Conservation (phyloP, 2,113 vertebrate species). For the Gadus macrocephalus region DNA sequence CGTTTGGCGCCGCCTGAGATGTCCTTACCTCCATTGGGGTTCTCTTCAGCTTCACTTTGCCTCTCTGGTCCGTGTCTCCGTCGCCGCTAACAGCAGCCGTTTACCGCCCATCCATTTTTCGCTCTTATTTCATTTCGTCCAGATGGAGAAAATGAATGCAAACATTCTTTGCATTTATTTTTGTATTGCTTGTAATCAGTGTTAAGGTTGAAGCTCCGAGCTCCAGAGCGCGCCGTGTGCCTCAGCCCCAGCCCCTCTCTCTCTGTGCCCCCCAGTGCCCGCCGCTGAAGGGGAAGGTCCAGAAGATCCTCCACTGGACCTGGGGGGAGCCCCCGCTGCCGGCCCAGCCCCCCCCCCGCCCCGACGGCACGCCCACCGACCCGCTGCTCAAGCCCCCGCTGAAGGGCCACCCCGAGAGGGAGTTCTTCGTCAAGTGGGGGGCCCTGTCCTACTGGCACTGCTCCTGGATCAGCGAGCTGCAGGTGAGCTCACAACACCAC, state of each 20-base stretch:
- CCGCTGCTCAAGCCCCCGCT: conserved; percentile 73
- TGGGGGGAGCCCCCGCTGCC: conserved; percentile 87
- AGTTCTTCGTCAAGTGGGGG: conserved; percentile 97
- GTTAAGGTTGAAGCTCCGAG: too few species aligned
- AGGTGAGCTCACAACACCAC: conserved; percentile 72
- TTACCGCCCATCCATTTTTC: too few species aligned
- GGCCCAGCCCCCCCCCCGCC: conserved; percentile 48
- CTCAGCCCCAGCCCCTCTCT: too few species aligned
- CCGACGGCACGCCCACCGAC: conserved; percentile 55
- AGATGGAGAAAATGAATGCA: too few species aligned
- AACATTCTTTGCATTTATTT: too few species aligned
- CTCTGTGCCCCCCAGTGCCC: conserved; percentile 77
- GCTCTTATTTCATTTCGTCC: too few species aligned
- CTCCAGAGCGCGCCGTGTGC: background rate
- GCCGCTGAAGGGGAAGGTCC: conserved; percentile 96
- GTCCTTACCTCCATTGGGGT: too few species aligned
- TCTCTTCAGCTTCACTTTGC: too few species aligned
- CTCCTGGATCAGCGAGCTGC: conserved; percentile 96
- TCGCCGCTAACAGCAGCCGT: too few species aligned
- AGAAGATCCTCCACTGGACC: conserved; percentile 93
- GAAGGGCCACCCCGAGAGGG: conserved; percentile 88
- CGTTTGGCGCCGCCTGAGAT: too few species aligned
- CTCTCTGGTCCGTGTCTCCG: too few species aligned
- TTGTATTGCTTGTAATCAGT: too few species aligned
- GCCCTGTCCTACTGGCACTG: conserved; percentile 98